These are phyloP conservation scores for Ctenodactylus gundi DNA, from an alignment of 2,113 vertebrate genomes.

Conservation along the genomic window DNA sequence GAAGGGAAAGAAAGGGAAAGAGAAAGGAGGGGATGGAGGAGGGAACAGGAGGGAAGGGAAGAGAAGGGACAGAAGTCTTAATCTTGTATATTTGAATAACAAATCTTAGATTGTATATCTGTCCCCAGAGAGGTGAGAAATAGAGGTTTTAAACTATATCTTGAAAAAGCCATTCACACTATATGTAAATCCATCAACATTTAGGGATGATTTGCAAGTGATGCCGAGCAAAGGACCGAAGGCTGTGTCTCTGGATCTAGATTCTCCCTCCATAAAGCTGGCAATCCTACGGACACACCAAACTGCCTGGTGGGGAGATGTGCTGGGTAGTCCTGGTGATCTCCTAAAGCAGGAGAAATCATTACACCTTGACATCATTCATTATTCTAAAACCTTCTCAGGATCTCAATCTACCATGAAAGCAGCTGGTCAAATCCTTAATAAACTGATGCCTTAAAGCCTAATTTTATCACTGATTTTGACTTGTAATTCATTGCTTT, in stretches of 20 bases:
- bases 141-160: not conserved
- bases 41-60: not conserved
- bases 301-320: not conserved
- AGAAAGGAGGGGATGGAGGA: too few relatives aligned
- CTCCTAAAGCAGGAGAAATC: not conserved
- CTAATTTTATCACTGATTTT: slow-evolving; percentile 42
- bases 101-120: not conserved
- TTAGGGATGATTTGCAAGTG: not conserved
- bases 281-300: not conserved
- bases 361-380: not conserved
- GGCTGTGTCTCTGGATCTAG: not conserved
- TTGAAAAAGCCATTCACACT: not conserved
- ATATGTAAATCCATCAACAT: not conserved
- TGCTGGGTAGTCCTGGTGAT: not conserved
- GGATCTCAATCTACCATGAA: not conserved
- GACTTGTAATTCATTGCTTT: not conserved
- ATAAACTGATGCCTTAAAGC: not conserved
- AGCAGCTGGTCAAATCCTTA: not conserved
- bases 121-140: not conserved
- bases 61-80: not conserved
- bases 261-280: not conserved
- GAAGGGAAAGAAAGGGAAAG: too few relatives aligned
- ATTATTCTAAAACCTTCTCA: slow-evolving; percentile 36
- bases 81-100: not conserved
- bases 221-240: not conserved